Base-by-base conservation (phyloP, 2,888 invertebrate genomes). In the Leucania comma region DNA sequence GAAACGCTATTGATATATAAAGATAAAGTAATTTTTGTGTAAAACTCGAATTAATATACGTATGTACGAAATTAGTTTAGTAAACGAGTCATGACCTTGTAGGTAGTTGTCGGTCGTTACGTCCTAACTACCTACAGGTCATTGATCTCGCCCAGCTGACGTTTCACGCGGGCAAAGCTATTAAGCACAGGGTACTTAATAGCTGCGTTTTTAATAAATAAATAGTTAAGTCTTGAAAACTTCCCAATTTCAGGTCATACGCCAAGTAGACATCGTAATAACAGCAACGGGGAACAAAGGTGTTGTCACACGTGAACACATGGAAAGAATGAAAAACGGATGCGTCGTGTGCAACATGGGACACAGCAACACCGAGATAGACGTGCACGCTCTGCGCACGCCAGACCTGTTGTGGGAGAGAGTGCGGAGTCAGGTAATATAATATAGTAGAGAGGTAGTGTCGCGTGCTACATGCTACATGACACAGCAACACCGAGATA, bases 211-310 rank as follows among this genome's bases (percentile, higher is more conserved):
- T 35, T 35, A 35, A 35, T 35, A 35, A 35, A 35, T 35, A 42
- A 42, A 42, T 17, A 42, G 3, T 42, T 42, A 14, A 14, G 4
- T 20, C 3, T 6, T 29, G 24, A 1, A 8, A 35, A 1, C 14
- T 29, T 54, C 26, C 48, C 3, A 22, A 4, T 35, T 67, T 58
- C 85, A 99, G 97, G 99, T 99, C 35, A 98, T 98, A 81, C 97
- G 99, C 67, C 98, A 98, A 92, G 98, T 99, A 71, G 99, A 99
- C 93, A 98, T 99, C 89, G 98, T 99, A 57, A 98, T 99, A 85
- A 99, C 99, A n/a, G 99, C 99, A 61, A 99, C 99, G 0, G 99
- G 99, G 46, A 99, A 99, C 93, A 99, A 99, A 94, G 99, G 99
- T 89, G 99, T 99, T 9, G 99, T 99, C 29, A 98, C 98, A 0